Base-by-base conservation (phyloP, 64 coral and sea anemone genomes). In the Montipora capricornis region DNA sequence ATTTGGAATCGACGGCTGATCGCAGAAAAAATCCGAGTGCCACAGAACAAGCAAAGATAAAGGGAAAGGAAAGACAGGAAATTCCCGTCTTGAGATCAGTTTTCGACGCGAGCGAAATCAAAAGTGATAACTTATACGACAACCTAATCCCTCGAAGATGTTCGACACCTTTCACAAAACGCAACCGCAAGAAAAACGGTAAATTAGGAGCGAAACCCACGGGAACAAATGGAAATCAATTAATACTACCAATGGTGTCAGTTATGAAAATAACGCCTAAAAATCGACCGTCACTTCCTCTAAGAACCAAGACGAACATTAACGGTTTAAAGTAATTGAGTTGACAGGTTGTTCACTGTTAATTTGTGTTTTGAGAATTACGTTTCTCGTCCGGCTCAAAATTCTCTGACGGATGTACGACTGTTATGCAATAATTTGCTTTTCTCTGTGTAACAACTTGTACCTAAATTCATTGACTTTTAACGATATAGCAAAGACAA, bases 231-330 rank as follows among this genome's bases (percentile, higher is more conserved):
- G 81, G 3, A 46, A 45, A 6, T 49, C 17, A 49, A 4, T 26
- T 8, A 5, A 12, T 44, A 19, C 61, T 69, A 48, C 82, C 82
- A 12, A 6, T 86, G n/a, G 44, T 86, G 1, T 71, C 62, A 4
- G 19, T 86, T 6, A 47, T 67, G 64, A 86, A 86, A 73, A 86
- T 86, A 48, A 86, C 44, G 46, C 82, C 82, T 4, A 16, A 71
- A 71, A 44, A 17, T 49, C 82, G 82, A 12, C 82, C 62, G 8
- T 49, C 64, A 68, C 49, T 86, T 71, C 82, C 62, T 22, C 82
- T n/a, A 12, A 44, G 66, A 50, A 11, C 82, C 11, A 73, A 71
- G 49, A 4, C 44, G 37, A 37, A 37, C 37, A 37, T 37, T 14
- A 47, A 14, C 66, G 16, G 19, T 11, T 45, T 19, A 6, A 86